Evolutionary conservation across 2,113 vertebrate genomes (phyloP).

Genomic region (Sisor rabdophorus): DNA sequence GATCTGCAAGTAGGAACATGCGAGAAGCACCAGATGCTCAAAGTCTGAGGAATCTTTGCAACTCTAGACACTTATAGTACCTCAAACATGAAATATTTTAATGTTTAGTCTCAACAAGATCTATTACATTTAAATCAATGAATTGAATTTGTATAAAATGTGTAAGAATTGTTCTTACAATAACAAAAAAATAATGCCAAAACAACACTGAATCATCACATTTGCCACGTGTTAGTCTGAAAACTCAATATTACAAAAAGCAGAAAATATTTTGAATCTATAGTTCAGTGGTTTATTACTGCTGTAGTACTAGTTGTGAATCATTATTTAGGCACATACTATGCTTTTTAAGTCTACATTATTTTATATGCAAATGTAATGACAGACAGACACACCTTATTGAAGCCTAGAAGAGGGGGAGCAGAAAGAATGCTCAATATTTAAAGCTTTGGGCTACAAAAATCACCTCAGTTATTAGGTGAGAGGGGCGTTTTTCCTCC

Average conservation of each 20-base stretch:
- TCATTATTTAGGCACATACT: background rate
- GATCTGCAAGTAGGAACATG: slow-evolving; percentile 24
- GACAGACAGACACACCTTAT: slow-evolving; percentile 12
- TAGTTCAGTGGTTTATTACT: background rate
- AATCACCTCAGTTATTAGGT: background rate
- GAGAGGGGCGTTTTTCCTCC: background rate
- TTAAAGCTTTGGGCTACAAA: slow-evolving; percentile 17
- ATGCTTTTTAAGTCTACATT: background rate
- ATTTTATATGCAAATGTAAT: background rate
- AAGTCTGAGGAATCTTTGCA: slow-evolving; percentile 22
- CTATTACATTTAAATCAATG: background rate
- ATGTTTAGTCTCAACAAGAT: background rate
- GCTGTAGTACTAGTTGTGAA: background rate
- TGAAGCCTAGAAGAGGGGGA: background rate
- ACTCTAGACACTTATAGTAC: background rate
- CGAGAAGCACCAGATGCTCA: slow-evolving; percentile 27
- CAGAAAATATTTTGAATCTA: background rate
- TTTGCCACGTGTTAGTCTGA: background rate
- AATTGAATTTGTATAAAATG: background rate
- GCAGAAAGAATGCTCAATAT: slow-evolving; percentile 14
- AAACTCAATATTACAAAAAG: background rate
- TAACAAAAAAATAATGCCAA: too few species aligned
- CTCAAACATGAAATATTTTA: background rate
- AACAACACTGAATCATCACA: background rate
- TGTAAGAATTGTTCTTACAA: background rate